These are phyloP conservation scores for Melitaea athalia DNA, from an alignment of 2,888 invertebrate genomes.

Conservation along the genomic window DNA sequence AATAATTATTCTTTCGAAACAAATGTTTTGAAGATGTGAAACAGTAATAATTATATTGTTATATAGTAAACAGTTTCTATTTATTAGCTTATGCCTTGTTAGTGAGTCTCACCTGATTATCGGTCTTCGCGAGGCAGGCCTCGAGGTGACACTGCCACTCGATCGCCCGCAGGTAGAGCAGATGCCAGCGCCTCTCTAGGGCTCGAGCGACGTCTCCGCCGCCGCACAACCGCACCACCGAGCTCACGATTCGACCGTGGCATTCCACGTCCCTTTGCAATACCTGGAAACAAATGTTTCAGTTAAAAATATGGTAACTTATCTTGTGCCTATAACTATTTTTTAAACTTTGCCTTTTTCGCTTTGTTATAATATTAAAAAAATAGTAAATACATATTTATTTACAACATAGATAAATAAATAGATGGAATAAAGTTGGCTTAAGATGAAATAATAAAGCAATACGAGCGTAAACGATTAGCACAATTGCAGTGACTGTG, in stretches of 20 bases:
- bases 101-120: slow-evolving; percentile 71
- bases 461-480: not conserved
- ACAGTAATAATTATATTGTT: no score
- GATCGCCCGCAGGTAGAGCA: slow-evolving; percentile 92
- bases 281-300: slow-evolving; percentile 83
- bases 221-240: slow-evolving; percentile 89
- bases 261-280: slow-evolving; percentile 96
- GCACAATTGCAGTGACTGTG: not conserved
- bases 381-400: no score
- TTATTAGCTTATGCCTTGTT: not conserved
- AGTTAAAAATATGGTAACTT: not conserved
- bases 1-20: no score
- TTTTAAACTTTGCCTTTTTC: no score
- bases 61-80: no score
- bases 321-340: not conserved
- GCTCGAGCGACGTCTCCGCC: slow-evolving; percentile 86
- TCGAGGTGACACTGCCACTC: slow-evolving; percentile 97
- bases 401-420: no score
- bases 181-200: slow-evolving; percentile 94
- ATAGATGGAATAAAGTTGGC: no score
- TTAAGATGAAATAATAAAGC: not conserved
- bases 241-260: slow-evolving; percentile 91
- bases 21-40: no score
- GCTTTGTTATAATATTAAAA: no score
- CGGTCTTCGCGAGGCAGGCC: slow-evolving; percentile 86